Conservation (phyloP, 2,797 vertebrate genomes). For the Pogoniulus pusillus region DNA sequence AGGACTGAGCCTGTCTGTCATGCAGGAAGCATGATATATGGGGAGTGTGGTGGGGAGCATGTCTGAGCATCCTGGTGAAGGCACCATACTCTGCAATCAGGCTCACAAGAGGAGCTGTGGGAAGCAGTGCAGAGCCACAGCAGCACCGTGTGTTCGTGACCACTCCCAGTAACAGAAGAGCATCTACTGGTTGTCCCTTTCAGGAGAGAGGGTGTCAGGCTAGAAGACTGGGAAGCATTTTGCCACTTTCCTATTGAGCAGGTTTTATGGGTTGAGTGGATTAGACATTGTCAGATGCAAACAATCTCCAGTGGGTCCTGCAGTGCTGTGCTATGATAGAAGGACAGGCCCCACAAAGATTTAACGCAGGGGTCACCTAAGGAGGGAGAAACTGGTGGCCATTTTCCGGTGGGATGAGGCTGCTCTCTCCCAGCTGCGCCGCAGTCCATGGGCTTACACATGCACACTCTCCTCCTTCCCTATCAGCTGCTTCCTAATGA, state of each 20-base stretch:
- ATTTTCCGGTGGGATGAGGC: background rate
- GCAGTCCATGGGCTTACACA: too few species aligned
- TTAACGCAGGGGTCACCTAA: background rate
- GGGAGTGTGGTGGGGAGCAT: fast-evolving
- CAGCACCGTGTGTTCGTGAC: background rate
- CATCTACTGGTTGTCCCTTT: background rate
- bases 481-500: background rate
- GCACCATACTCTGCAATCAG: background rate
- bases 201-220: background rate
- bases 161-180: background rate
- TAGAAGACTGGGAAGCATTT: background rate
- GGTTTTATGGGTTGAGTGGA: background rate
- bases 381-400: background rate
- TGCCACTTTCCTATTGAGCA: background rate
- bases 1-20: background rate
- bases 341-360: background rate
- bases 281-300: background rate
- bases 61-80: background rate
- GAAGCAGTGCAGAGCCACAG: background rate
- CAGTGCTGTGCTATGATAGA: background rate
- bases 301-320: background rate
- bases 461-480: background rate
- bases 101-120: background rate
- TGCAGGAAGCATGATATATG: fast-evolving
- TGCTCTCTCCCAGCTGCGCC: fast-evolving